Base-by-base conservation (phyloP, 2,797 vertebrate genomes). In the Eleutherodactylus coqui region DNA sequence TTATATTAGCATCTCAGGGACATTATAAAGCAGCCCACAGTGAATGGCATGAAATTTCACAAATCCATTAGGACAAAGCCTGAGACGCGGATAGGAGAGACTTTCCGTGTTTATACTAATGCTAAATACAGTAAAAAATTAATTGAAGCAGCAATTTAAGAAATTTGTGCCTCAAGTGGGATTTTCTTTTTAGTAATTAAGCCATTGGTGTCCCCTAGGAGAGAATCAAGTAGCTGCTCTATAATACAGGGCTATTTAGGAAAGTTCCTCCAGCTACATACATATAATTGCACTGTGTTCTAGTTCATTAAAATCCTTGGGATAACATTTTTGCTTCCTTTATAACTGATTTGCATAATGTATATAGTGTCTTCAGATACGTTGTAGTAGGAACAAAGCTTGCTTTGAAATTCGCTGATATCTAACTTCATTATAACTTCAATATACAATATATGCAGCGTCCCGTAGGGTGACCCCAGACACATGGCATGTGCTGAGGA, bases 51-150 rank as follows among this genome's bases (percentile, higher is more conserved):
- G 55, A 45, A 64, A 75, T 49, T 62, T 76, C 43, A 64, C 83
- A 69, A 64, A 45, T 21, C 60, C 60, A 53, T 62, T 36, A 55
- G 58, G 45, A 2, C 34, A 55, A 17, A 34, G 9, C 29, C 21
- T 45, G 4, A 27, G 36, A 4, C 24, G 85, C 32, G 43, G 24
- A 75, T 62, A 51, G 10, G 19, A 76, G 55, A 67, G 14, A 72
- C 55, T 81, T 81, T 81, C 49, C 67, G 80, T 85, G 80, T 75
- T 85, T 80, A 73, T 80, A 75, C 60, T 21, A n/a, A 85, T 45
- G 77, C 69, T 51, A 67, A 82, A 76, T 67, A 76, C 53, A 43
- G 51, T 58, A 34, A 8, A 45, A 58, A 75, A 82, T 76, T 53
- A 38, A 51, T 43, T 49, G 51, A 55, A 53, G 58, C 17, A 36